Evolutionary conservation across 2,797 vertebrate species (phyloP).

Genomic region (Lepidocolaptes lacrymiger): DNA sequence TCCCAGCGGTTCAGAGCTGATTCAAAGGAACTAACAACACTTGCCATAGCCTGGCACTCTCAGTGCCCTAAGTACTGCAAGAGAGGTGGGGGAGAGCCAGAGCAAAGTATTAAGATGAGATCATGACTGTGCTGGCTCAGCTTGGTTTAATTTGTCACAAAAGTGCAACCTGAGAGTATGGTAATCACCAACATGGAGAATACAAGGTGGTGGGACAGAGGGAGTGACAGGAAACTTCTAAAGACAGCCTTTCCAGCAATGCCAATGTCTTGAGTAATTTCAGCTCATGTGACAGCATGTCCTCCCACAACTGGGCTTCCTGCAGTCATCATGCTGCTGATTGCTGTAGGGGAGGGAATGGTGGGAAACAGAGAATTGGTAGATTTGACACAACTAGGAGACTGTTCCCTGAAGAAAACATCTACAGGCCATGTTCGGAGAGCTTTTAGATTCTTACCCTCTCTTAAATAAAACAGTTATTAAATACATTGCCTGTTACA

Average conservation of each 20-base stretch:
- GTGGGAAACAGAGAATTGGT: neutral
- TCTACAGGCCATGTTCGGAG: neutral
- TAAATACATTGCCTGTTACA: neutral
- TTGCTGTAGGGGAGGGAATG: neutral
- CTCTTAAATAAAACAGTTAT: neutral
- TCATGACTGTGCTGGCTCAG: neutral
- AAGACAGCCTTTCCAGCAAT: neutral
- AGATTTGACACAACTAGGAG: neutral
- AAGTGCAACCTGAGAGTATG: neutral
- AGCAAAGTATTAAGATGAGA: neutral
- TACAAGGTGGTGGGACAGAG: neutral
- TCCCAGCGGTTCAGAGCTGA: neutral
- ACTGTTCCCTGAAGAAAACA: neutral
- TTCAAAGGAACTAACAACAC: neutral
- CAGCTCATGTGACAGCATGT: neutral
- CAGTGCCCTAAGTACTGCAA: neutral
- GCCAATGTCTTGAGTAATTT: neutral
- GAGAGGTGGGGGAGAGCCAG: neutral
- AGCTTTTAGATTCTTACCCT: neutral
- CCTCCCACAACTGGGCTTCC: neutral
- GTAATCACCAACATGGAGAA: neutral
- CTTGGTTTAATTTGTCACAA: constrained; percentile 5
- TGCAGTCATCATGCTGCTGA: accelerated
- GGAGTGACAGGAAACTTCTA: neutral
- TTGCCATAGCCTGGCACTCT: neutral